Base-by-base conservation (phyloP, 2,797 vertebrate genomes). In the Gadopsis marmoratus region DNA sequence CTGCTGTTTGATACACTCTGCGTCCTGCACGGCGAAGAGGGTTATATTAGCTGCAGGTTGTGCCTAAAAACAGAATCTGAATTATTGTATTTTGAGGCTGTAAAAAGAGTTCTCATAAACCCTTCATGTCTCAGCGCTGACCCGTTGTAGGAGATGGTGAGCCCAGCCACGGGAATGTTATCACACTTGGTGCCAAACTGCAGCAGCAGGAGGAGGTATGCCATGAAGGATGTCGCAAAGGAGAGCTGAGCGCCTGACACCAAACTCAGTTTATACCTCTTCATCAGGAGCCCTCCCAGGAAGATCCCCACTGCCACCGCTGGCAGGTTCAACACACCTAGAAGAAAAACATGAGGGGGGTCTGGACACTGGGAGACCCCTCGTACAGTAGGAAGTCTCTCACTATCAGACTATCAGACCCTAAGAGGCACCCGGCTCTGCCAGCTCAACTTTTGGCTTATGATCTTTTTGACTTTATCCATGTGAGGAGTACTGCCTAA, bases 221-320 rank as follows among this genome's bases (percentile, higher is more conserved):
- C 94, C 21, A 77, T 21, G 73, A 96, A 87, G 59, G 95, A 95
- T 0, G 95, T 92, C 67, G 84, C 92, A 17, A 95, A 95, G 8
- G 93, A 95, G 47, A 97, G 74, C 88, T 97, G 95, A 47, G 96
- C 96, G 58, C 95, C 95, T 7, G 95, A 94, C 45, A 96, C 92
- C 61, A 96, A 87, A 12, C 95, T 92, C 62, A 97, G 88, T 79
- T 95, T 96, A 72, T 96, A 97, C 70, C 95, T 91, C 86, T 96
- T 97, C 96, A 97, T 97, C 78, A 96, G 79, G 76, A 97, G 90
- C 17, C 96, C 96, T 1, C 96, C 96, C 33, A 95, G 79, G 61
- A 97, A 94, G 82, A 96, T 96, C 50, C 96, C 96, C 74, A 96
- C 50, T 0, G 96, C 95, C 41, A 96, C 88, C 7, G 92, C 94